phyloP scores from a whole-genome alignment of 2,797 vertebrate genomes.

The Diceros bicornis region DNA sequence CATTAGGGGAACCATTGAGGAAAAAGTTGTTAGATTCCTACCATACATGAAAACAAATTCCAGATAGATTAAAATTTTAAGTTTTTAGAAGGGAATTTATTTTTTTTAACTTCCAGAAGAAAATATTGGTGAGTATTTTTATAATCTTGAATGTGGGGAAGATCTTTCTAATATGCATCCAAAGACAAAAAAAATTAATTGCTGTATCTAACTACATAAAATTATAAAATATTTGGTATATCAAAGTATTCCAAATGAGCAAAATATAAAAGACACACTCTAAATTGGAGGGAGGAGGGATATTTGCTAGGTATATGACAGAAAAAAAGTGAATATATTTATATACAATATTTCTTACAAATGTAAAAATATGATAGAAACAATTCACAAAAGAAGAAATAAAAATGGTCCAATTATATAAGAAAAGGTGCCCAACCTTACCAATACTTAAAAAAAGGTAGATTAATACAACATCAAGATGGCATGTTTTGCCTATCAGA shows the following conservation, averaged over 20 bases:
- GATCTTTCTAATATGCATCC: background rate
- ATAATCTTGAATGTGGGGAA: background rate
- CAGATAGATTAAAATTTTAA: slow-evolving; percentile 21
- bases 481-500: background rate
- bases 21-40: background rate
- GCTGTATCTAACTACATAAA: slow-evolving; percentile 47
- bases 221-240: slow-evolving; percentile 4
- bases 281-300: background rate
- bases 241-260: background rate
- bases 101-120: slow-evolving; percentile 31
- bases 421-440: background rate
- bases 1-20: background rate
- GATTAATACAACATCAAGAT: background rate
- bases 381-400: background rate
- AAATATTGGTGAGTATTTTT: slow-evolving; percentile 23
- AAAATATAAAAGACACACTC: background rate
- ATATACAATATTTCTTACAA: background rate
- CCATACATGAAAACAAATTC: slow-evolving; percentile 56
- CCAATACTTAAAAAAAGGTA: background rate
- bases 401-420: background rate
- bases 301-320: background rate
- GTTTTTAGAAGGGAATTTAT: background rate
- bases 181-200: background rate
- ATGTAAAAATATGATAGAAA: background rate
- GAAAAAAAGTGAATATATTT: background rate